Evolutionary conservation across 1,140 invertebrate species (phyloP), one percentile per base, ranked within the genome.

Genomic region (Mylabris phalerata): DNA sequence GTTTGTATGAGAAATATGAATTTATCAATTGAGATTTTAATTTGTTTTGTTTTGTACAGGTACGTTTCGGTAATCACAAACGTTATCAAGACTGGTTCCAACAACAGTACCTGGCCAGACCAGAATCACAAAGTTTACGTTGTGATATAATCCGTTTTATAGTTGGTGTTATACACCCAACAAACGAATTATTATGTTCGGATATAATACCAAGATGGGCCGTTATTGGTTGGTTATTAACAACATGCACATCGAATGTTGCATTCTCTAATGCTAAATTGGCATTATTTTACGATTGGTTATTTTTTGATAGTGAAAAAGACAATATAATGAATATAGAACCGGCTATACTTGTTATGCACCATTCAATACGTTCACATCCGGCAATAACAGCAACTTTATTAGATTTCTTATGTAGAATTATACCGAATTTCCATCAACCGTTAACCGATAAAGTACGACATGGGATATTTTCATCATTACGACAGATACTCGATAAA

Each of bases 291-390:
- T 98, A 96, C 75, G 95, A 98, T 78, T 98, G 95, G 95, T 77
- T 98, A 4, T 93, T 97, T 73, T 98, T 93, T 76, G 94, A 98
- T 71, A 84, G 90, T 27, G 88, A 92, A 51, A 93, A 92, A 75
- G 95, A 98, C 75, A 98, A 95, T 72, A 98, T 98, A 60, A 98
- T 98, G 95, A 97, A 98, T 74, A 96, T 98, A 68, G 95, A 98
- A 77, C 95, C 95, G n/a, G 95, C 93, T 7, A 97, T 98, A 72
- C 80, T 98, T 56, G 93, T 98, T 0, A 98, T 98, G 94, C 92
- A 94, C 74, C 91, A 98, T 80, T 97, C 93, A 40, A 93, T 98
- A 82, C 84, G 92, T 72, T 92, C 92, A 67, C 95, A 98, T 82
- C 93, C 95, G 43, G 89, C 89, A 42, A 93, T 98, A 57, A 97